Evolutionary conservation across 2,888 invertebrate species (phyloP).

Genomic region (Tachina grossa): DNA sequence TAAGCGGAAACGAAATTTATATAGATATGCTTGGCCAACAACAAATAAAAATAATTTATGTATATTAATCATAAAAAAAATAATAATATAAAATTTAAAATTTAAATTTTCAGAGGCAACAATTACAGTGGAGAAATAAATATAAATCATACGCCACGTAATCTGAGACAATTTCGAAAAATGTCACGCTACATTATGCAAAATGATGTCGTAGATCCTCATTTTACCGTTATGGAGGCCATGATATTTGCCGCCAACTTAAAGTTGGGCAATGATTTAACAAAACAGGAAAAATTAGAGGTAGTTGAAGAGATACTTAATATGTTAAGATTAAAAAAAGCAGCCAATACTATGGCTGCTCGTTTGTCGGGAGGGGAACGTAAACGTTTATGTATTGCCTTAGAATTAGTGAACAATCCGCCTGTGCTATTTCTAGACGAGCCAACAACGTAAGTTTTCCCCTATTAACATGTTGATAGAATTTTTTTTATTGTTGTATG

Average conservation of each 20-base stretch:
- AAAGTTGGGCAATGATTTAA: conserved; percentile 89
- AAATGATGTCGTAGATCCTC: conserved; percentile 92
- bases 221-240: conserved; percentile 93
- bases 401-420: conserved; percentile 96
- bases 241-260: conserved; percentile 95
- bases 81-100: background rate
- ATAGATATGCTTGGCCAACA: too few species aligned
- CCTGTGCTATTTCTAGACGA: conserved; percentile 97
- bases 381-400: conserved; percentile 95
- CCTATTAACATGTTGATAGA: background rate
- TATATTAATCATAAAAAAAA: too few species aligned
- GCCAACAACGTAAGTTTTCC: conserved; percentile 92
- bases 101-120: conserved; percentile 84
- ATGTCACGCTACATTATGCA: conserved; percentile 98
- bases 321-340: conserved; percentile 89
- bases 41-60: too few species aligned
- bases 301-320: conserved; percentile 93
- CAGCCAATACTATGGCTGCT: conserved; percentile 89
- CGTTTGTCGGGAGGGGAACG: conserved; percentile 95
- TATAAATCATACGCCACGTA: conserved; percentile 90
- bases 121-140: conserved; percentile 87
- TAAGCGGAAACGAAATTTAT: too few species aligned
- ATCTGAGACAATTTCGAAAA: conserved; percentile 91
- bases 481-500: background rate
- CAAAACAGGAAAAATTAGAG: conserved; percentile 86